phyloP scores from a whole-genome alignment of 1,140 invertebrate genomes.

The Dufourea novaeangliae region DNA sequence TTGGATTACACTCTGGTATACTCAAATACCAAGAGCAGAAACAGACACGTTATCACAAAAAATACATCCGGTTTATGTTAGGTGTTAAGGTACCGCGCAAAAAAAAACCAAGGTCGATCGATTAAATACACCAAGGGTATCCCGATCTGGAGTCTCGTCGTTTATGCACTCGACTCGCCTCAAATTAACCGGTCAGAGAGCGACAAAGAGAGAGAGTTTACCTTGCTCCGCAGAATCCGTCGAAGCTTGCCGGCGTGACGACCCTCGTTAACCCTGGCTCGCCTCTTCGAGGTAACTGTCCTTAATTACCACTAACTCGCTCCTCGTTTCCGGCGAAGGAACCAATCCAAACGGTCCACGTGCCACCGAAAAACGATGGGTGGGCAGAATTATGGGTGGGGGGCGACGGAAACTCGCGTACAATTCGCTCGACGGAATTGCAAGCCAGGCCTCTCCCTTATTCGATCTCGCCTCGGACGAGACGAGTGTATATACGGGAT shows the following conservation, averaged over 20 bases:
- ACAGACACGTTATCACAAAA: too few relatives aligned
- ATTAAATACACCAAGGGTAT: neutral
- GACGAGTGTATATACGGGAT: too few relatives aligned
- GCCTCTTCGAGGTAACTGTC: slow-evolving; percentile 51
- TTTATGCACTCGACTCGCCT: slow-evolving; percentile 40
- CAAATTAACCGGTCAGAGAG: slow-evolving; percentile 59
- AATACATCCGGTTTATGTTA: too few relatives aligned
- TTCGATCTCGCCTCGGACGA: too few relatives aligned
- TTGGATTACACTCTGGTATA: too few relatives aligned
- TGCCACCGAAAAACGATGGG: neutral
- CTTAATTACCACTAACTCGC: slow-evolving; percentile 67
- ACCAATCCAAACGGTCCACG: neutral
- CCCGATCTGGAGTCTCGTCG: slow-evolving; percentile 33
- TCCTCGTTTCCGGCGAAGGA: slow-evolving; percentile 35
- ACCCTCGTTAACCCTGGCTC: slow-evolving; percentile 73
- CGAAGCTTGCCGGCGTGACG: slow-evolving; percentile 63
- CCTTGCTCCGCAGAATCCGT: slow-evolving; percentile 68
- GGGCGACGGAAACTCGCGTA: too few relatives aligned
- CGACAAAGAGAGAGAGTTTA: slow-evolving; percentile 56
- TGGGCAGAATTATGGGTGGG: slow-evolving; percentile 3
- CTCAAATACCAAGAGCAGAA: too few relatives aligned
- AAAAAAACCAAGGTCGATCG: neutral
- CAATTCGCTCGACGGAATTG: too few relatives aligned
- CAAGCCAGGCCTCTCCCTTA: too few relatives aligned
- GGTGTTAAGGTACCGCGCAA: too few relatives aligned